Evolutionary conservation across 2,113 vertebrate genomes (phyloP).

Genomic region (Corapipo altera): DNA sequence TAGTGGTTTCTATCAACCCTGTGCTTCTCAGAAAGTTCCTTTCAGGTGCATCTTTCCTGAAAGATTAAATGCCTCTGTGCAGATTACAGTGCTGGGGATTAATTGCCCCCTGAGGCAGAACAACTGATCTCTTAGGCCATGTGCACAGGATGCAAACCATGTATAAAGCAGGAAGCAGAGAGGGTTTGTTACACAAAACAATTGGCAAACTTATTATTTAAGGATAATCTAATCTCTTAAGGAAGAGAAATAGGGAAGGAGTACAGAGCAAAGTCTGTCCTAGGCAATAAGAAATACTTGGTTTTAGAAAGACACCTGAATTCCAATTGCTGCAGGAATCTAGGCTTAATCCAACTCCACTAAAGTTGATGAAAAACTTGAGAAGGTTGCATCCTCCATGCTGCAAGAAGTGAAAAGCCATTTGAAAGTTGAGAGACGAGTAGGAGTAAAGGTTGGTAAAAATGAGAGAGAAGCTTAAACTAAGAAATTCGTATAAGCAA

Average conservation of each 20-base stretch:
- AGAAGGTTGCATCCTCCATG: background rate
- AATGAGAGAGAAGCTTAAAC: background rate
- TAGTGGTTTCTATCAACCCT: background rate
- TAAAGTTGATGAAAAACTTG: background rate
- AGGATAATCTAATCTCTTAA: background rate
- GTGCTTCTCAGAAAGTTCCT: conserved; percentile 39
- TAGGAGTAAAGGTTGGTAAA: background rate
- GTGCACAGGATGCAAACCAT: conserved; percentile 16
- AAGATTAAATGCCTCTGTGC: conserved; percentile 60
- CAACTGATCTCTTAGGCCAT: conserved; percentile 10
- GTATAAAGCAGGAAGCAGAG: conserved; percentile 6
- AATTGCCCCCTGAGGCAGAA: conserved; percentile 55
- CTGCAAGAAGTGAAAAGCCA: background rate
- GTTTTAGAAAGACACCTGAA: background rate
- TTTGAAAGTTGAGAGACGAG: background rate
- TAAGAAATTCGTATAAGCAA: background rate
- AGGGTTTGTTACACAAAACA: conserved; percentile 1
- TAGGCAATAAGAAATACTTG: background rate
- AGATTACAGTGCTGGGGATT: conserved; percentile 45
- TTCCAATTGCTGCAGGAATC: background rate
- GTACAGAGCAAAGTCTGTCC: background rate
- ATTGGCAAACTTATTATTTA: conserved; percentile 24
- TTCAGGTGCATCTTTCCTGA: conserved; percentile 58
- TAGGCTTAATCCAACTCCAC: background rate
- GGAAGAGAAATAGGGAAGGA: background rate